A percentile compares a stretch with the other conserved stretches of the same genome.
phyloP scores from a whole-genome alignment of 2,113 vertebrate genomes.

The Tragelaphus buxtoni region DNA sequence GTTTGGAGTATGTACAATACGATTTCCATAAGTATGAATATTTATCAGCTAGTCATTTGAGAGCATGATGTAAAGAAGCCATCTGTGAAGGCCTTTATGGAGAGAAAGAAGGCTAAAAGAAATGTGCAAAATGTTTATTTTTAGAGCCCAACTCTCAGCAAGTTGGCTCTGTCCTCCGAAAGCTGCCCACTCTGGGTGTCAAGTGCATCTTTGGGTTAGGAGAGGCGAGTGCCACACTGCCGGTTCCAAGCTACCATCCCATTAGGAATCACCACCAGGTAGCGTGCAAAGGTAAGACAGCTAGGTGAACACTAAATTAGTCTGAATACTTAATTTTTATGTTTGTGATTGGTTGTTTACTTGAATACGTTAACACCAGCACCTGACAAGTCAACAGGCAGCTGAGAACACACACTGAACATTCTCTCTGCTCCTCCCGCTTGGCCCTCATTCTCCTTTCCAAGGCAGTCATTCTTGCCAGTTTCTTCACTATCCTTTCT shows the following conservation, averaged over 20 bases:
- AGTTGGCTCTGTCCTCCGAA: not conserved
- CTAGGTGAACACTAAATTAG: not conserved
- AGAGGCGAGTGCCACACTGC: not conserved
- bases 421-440: accelerated
- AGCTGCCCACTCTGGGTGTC: conserved; percentile 42
- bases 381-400: not conserved
- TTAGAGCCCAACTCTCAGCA: conserved; percentile 56
- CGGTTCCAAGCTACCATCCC: accelerated
- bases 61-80: conserved; percentile 69
- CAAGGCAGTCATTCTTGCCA: not conserved
- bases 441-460: accelerated
- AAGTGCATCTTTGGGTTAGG: not conserved
- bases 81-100: conserved; percentile 70
- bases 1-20: not conserved
- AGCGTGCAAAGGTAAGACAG: accelerated
- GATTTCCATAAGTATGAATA: conserved; percentile 67
- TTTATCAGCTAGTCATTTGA: conserved; percentile 72
- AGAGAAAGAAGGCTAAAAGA: conserved; percentile 56
- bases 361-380: not conserved
- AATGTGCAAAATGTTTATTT: conserved; percentile 68
- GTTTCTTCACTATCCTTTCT: not conserved
- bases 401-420: not conserved
- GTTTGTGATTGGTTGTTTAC: not conserved
- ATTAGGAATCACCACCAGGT: not conserved
- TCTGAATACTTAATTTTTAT: not conserved